phyloP scores from a whole-genome alignment of 2,888 invertebrate species.

The Beris morrisii region DNA sequence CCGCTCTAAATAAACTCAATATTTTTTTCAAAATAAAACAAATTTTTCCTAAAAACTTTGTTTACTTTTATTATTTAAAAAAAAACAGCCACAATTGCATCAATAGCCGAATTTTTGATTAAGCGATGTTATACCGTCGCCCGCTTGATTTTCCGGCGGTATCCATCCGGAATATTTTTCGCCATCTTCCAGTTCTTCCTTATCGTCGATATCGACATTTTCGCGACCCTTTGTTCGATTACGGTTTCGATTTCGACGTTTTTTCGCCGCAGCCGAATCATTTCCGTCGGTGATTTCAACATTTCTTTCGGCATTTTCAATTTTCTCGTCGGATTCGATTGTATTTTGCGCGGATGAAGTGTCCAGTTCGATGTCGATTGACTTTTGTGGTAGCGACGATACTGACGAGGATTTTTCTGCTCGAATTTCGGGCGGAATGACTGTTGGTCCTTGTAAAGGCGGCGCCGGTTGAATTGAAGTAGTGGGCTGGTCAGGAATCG shows the following conservation, averaged over 20 bases:
- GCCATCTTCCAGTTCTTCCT: constrained; percentile 57
- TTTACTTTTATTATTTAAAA: neutral
- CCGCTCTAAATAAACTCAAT: no score
- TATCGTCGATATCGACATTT: constrained; percentile 54
- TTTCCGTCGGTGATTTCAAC: constrained; percentile 33
- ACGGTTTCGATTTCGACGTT: constrained; percentile 48
- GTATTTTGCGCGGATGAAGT: neutral
- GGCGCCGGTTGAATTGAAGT: neutral
- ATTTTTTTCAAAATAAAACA: no score
- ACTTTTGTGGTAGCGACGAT: no score
- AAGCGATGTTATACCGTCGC: constrained; percentile 74
- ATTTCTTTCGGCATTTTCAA: neutral
- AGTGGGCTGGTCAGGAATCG: constrained; percentile 23
- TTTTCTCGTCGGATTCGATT: neutral
- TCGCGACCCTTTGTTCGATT: constrained; percentile 49
- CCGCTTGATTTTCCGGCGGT: constrained; percentile 73
- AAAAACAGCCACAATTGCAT: constrained; percentile 40
- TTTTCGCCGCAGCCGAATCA: constrained; percentile 40
- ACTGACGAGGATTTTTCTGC: neutral
- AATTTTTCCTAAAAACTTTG: neutral
- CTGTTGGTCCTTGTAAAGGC: constrained; percentile 37
- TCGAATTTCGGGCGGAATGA: constrained; percentile 44
- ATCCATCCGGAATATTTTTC: constrained; percentile 77
- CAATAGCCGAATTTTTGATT: constrained; percentile 80
- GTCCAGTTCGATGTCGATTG: no score